These are phyloP conservation scores for Phortica magna DNA, from an alignment of 2,888 invertebrate genomes.

Conservation along the genomic window DNA sequence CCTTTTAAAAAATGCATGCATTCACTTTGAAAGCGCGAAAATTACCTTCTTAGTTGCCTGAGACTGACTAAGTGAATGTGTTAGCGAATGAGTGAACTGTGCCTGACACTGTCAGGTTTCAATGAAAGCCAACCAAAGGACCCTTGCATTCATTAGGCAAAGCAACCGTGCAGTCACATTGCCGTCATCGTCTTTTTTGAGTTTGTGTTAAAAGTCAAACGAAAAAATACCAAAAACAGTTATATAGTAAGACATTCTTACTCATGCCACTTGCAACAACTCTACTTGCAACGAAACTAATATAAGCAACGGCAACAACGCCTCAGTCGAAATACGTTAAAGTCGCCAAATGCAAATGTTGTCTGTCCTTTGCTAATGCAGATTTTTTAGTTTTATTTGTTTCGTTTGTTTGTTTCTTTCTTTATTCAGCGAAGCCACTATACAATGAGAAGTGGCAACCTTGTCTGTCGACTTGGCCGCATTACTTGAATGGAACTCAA, in stretches of 20 bases:
- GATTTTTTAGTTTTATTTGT: neutral
- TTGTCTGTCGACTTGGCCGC: neutral
- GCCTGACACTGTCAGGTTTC: neutral
- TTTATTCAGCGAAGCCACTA: neutral
- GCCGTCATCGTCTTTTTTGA: too few species aligned
- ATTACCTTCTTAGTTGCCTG: neutral
- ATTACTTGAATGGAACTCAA: neutral
- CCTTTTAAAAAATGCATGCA: slow-evolving; percentile 9
- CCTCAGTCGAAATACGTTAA: neutral
- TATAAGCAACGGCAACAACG: neutral
- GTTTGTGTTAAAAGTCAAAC: neutral
- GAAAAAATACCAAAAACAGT: neutral
- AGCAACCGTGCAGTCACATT: too few species aligned
- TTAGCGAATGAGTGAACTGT: neutral
- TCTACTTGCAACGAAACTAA: neutral
- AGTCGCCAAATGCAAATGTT: neutral
- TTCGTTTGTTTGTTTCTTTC: neutral
- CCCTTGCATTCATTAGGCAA: neutral
- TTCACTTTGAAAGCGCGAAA: slow-evolving; percentile 11
- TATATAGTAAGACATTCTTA: neutral
- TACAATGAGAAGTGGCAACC: neutral
- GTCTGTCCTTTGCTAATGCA: neutral
- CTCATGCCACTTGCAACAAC: neutral
- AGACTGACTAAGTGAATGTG: neutral
- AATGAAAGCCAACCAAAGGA: neutral